Conservation (phyloP, 2,888 invertebrate species). For the Salticus scenicus region DNA sequence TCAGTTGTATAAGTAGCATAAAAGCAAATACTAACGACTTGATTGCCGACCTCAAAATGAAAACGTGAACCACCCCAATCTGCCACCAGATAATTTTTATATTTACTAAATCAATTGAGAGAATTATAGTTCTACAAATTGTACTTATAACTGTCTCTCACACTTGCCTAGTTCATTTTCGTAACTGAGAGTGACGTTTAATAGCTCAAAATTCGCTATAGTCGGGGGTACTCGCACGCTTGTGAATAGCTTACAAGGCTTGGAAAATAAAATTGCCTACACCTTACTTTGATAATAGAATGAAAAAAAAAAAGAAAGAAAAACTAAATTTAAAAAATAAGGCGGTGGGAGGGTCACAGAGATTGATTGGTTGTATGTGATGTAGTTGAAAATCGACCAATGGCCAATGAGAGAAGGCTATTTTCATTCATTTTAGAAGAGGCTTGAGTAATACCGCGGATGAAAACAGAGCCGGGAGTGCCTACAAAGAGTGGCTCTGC, state of each 20-base stretch:
- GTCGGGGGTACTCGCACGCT: not conserved
- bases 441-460: not conserved
- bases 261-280: not conserved
- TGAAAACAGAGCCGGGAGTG: not conserved
- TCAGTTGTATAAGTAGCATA: not conserved
- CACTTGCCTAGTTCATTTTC: not conserved
- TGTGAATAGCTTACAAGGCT: not conserved
- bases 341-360: slow-evolving; percentile 3
- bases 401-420: not conserved
- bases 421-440: not conserved
- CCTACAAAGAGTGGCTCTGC: not conserved
- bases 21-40: not conserved
- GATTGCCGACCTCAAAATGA: not conserved
- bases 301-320: not conserved
- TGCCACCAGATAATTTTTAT: not conserved
- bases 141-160: not conserved
- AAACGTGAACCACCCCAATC: not conserved
- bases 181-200: not conserved
- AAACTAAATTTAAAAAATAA: not conserved
- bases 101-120: slow-evolving; percentile 7
- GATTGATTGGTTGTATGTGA: slow-evolving; percentile 12
- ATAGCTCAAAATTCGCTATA: not conserved
- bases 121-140: not conserved
- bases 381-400: not conserved
- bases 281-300: not conserved